These are phyloP conservation scores for Propithecus perrieri DNA, from an alignment of 2,797 vertebrate species.

Conservation along the genomic window DNA sequence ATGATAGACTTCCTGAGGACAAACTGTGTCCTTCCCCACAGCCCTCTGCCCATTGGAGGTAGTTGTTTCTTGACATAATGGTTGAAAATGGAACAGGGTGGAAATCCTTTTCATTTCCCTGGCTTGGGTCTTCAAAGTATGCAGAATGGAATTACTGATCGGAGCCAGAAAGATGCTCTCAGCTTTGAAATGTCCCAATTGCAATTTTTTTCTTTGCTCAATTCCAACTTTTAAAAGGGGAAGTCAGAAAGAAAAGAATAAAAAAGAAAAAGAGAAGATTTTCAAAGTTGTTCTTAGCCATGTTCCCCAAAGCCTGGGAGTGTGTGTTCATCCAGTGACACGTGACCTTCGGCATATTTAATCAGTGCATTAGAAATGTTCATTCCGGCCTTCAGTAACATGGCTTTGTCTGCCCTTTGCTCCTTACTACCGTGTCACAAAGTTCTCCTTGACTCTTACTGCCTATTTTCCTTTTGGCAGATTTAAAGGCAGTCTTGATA, in stretches of 20 bases:
- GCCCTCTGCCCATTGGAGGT: not conserved
- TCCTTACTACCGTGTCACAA: not conserved
- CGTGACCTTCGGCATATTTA: slow-evolving; percentile 18
- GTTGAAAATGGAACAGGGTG: not conserved
- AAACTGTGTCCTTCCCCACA: not conserved
- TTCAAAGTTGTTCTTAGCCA: slow-evolving; percentile 5
- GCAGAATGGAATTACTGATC: slow-evolving; percentile 21
- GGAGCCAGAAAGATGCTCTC: slow-evolving; percentile 27
- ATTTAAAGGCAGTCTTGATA: not conserved
- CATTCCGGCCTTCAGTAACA: not conserved
- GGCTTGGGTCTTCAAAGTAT: slow-evolving; percentile 23
- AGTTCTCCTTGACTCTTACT: not conserved
- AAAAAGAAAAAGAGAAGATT: not conserved
- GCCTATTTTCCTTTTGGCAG: not conserved
- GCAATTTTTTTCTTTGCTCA: slow-evolving; percentile 11
- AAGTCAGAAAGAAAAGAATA: not conserved
- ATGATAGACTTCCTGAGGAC: not conserved
- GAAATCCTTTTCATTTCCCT: slow-evolving; percentile 37
- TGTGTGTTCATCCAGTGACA: not conserved
- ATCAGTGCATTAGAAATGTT: not conserved
- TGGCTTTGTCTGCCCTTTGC: not conserved
- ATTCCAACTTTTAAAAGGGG: not conserved
- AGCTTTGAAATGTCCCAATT: slow-evolving; percentile 38
- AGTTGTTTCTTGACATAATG: not conserved
- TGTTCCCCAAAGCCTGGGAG: not conserved